phyloP scores from a whole-genome alignment of 2,113 vertebrate genomes.

The Muntiacus muntjak region DNA sequence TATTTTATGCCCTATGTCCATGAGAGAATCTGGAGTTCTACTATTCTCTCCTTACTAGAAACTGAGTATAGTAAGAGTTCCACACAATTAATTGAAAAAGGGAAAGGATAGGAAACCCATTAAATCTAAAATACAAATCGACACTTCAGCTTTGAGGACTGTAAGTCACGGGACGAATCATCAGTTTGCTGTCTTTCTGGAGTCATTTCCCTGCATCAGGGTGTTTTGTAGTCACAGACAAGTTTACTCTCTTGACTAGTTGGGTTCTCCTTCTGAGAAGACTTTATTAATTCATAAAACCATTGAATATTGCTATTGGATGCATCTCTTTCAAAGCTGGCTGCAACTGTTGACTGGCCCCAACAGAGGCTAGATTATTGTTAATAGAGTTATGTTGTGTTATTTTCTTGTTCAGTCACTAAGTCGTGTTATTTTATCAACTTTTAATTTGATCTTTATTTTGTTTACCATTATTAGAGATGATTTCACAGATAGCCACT shows the following conservation, averaged over 20 bases:
- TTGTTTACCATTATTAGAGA: background rate
- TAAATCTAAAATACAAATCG: background rate
- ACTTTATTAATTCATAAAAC: slow-evolving; percentile 22
- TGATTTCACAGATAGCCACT: background rate
- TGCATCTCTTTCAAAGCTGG: background rate
- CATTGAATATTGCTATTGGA: background rate
- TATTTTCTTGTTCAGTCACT: background rate
- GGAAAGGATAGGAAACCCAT: background rate
- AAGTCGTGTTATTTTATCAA: background rate
- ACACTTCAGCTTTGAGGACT: background rate
- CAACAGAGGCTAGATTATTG: background rate
- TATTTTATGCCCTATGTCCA: background rate
- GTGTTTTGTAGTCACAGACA: background rate
- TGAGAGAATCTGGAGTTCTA: background rate
- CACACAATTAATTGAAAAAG: background rate
- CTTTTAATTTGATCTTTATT: slow-evolving; percentile 14
- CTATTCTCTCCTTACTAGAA: background rate
- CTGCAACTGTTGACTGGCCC: background rate
- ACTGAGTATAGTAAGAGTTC: background rate
- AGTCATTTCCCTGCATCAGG: background rate
- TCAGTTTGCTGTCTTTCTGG: background rate
- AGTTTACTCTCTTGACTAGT: background rate
- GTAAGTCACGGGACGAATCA: background rate
- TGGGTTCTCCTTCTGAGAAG: background rate
- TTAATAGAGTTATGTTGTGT: background rate